Conservation (phyloP, 2,113 vertebrate genomes). For the Oryzias woworae region DNA sequence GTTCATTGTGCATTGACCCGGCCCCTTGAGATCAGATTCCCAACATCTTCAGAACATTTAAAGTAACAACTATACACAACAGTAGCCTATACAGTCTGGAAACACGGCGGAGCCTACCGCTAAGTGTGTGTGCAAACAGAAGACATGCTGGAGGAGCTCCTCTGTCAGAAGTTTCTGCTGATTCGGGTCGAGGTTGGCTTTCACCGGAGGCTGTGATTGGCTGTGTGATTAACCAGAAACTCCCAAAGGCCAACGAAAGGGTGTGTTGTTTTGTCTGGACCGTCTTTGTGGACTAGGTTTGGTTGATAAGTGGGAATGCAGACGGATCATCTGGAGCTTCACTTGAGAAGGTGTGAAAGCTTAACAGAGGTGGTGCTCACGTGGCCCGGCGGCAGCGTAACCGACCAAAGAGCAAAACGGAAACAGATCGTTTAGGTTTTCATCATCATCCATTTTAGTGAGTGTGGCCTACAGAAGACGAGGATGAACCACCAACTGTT, state of each 20-base stretch:
- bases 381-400: too few relatives aligned
- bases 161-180: slow-evolving; percentile 48
- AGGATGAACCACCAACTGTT: too few relatives aligned
- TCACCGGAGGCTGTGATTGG: slow-evolving; percentile 64
- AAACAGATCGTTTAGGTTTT: too few relatives aligned
- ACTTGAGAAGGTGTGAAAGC: too few relatives aligned
- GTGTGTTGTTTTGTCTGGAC: slow-evolving; percentile 30
- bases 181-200: slow-evolving; percentile 63
- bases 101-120: slow-evolving; percentile 48
- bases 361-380: too few relatives aligned
- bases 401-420: too few relatives aligned
- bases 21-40: slow-evolving; percentile 47
- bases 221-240: slow-evolving; percentile 50
- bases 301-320: neutral
- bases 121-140: slow-evolving; percentile 53
- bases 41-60: slow-evolving; percentile 50
- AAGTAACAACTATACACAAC: slow-evolving; percentile 56
- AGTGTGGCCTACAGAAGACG: too few relatives aligned
- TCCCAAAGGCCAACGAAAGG: slow-evolving; percentile 44
- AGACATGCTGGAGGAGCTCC: slow-evolving; percentile 49
- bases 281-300: slow-evolving; percentile 26
- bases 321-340: too few relatives aligned
- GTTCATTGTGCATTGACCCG: slow-evolving; percentile 78
- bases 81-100: slow-evolving; percentile 64
- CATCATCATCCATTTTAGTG: too few relatives aligned